Base-by-base conservation (phyloP, 2,113 vertebrate species). In the Calyptomena viridis region DNA sequence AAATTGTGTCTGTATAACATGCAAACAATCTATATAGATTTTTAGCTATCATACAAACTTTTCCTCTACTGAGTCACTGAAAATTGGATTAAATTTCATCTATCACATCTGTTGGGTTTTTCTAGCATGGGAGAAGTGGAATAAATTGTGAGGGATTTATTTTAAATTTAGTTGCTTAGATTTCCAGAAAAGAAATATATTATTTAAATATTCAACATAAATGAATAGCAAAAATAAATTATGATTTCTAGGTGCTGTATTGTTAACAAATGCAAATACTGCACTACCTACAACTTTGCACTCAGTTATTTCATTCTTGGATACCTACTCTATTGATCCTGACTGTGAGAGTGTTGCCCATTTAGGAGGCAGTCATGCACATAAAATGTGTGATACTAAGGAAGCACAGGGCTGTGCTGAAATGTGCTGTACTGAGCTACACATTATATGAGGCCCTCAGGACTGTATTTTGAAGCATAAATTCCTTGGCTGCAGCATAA, bases 1-100 rank as follows among this genome's bases (percentile, higher is more conserved):
- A 93, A 96, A 83, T 23, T 83, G 31, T 47, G 8, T 40, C 95
- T 93, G 63, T 76, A n/a, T 76, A 92, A 89, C 42, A 87, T 81
- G 53, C 14, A 96, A 67, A 64, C 5, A 67, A 46, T 73, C 14
- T 42, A 27, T 58, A 13, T 23, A 94, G n/a, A 42, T 58, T 73
- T 24, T 50, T 66, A 85, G 80, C 20, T 90, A 25, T 64, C 11
- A 3, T 66, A 59, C 25, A 91, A 75, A 12, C n/a, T 22, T 90
- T 92, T 24, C 3, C 2, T 93, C 2, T 1, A n/a, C 49, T 69
- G 60, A 77, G 10, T 49, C 55, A 74, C 13, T 25, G 4, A 3
- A 56, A 55, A 64, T 62, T 53, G 15, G 24, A 72, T 75, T 56
- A 58, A 44, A 52, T 64, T 21, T 68, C 55, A 68, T 60, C 7